Percentiles rank a stretch among this genome's conserved stretches.
phyloP scores from a whole-genome alignment of 2,888 invertebrate genomes.

The Caenorhabditis wallacei region DNA sequence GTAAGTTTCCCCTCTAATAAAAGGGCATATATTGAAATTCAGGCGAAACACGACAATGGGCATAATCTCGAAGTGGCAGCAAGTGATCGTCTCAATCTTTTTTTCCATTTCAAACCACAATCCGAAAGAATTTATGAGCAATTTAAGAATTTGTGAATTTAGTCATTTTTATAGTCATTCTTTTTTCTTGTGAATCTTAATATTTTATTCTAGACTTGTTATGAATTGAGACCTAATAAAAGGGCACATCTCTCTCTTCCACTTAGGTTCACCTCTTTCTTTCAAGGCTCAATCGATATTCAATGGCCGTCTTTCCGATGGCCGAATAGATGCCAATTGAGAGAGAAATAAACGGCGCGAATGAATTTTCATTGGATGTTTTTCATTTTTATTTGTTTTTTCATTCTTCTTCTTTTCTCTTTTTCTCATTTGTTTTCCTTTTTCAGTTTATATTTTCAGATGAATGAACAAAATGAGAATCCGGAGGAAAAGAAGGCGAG shows the following conservation, averaged over 20 bases:
- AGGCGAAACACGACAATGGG: slow-evolving; percentile 47
- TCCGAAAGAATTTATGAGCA: slow-evolving; percentile 38
- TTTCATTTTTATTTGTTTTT: too few species aligned
- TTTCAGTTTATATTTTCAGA: neutral
- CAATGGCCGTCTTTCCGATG: too few species aligned
- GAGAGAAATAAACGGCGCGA: too few species aligned
- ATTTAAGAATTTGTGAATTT: neutral
- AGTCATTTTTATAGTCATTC: neutral
- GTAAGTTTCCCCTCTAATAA: neutral
- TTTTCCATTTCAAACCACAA: slow-evolving; percentile 49
- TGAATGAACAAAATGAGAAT: neutral
- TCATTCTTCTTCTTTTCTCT: too few species aligned
- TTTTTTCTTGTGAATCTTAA: too few species aligned
- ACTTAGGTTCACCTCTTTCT: too few species aligned
- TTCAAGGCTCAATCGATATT: too few species aligned
- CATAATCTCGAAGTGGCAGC: slow-evolving; percentile 42
- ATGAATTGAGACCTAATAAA: too few species aligned
- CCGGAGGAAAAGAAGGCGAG: neutral
- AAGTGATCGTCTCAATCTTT: slow-evolving; percentile 51
- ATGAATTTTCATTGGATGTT: too few species aligned
- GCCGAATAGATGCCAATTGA: too few species aligned
- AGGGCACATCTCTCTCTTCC: too few species aligned
- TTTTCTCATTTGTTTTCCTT: neutral
- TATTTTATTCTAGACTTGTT: too few species aligned
- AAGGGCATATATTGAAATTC: neutral